phyloP scores from a whole-genome alignment of 2,113 vertebrate species.

The Gadus chalcogrammus region DNA sequence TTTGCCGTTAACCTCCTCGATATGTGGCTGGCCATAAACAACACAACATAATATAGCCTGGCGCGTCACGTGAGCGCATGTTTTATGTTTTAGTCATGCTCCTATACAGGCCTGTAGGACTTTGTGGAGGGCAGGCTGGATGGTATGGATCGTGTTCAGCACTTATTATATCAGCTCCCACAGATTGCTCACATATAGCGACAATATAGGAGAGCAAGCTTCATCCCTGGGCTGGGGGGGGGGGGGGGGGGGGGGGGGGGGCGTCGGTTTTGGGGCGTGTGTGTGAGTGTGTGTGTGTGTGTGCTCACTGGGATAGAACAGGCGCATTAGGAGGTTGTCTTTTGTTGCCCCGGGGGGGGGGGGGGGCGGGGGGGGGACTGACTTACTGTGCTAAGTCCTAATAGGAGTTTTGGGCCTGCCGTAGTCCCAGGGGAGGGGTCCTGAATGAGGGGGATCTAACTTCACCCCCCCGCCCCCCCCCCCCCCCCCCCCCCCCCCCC shows the following conservation, averaged over 20 bases:
- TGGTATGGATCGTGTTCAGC: background rate
- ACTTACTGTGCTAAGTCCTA: slow-evolving; percentile 71
- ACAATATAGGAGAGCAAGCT: slow-evolving; percentile 31
- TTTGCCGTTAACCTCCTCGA: slow-evolving; percentile 31
- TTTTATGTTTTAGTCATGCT: too few relatives aligned
- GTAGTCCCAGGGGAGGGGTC: slow-evolving; percentile 70
- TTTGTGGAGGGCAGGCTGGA: background rate
- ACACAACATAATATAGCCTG: slow-evolving; percentile 37
- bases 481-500: slow-evolving; percentile 31
- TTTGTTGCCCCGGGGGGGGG: slow-evolving; percentile 75
- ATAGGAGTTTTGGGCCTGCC: slow-evolving; percentile 80
- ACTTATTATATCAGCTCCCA: too few relatives aligned
- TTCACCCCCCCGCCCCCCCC: slow-evolving; percentile 50
- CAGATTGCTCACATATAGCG: background rate
- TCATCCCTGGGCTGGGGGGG: slow-evolving; percentile 41
- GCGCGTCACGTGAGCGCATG: slow-evolving; percentile 20
- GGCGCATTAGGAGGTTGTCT: slow-evolving; percentile 70
- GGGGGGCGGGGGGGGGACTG: too few relatives aligned
- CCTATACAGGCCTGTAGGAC: background rate
- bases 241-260: slow-evolving; percentile 36
- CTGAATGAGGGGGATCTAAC: slow-evolving; percentile 76
- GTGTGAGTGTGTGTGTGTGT: slow-evolving; percentile 34
- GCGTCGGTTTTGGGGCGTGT: slow-evolving; percentile 50
- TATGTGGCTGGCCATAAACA: slow-evolving; percentile 31
- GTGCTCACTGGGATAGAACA: slow-evolving; percentile 67